Conservation (phyloP, 2,113 vertebrate species). For the Rhodinocichla rosea region DNA sequence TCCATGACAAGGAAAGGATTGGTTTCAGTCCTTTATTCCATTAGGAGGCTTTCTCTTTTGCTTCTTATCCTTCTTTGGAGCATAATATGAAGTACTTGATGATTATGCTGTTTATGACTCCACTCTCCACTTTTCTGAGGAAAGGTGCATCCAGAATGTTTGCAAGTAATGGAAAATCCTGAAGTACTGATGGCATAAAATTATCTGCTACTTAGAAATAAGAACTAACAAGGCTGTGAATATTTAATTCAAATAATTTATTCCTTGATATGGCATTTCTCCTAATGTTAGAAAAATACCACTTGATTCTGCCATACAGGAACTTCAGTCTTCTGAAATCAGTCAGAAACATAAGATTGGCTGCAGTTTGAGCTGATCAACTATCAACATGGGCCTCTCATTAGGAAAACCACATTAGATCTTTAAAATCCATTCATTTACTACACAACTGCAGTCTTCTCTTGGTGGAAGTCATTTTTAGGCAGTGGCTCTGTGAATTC, state of each 20-base stretch:
- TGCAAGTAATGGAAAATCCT: neutral
- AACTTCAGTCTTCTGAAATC: neutral
- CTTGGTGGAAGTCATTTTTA: neutral
- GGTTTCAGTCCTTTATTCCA: neutral
- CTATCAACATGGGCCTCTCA: neutral
- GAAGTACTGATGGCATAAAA: neutral
- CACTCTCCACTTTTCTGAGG: neutral
- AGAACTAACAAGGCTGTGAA: neutral
- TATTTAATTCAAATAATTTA: neutral
- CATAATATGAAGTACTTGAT: neutral
- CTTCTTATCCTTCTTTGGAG: neutral
- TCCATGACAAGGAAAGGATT: neutral
- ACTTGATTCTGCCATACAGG: neutral
- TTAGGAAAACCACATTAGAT: neutral
- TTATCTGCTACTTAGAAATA: neutral
- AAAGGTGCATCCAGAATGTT: neutral
- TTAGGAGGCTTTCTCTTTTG: neutral
- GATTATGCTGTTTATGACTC: neutral
- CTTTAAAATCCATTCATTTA: neutral
- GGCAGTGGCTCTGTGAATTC: neutral
- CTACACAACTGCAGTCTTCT: neutral
- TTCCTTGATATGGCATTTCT: neutral
- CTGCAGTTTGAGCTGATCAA: neutral
- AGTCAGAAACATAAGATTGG: neutral
- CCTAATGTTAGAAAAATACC: neutral